Base-by-base conservation (phyloP, 2,797 vertebrate genomes). In the Erpetoichthys calabaricus region DNA sequence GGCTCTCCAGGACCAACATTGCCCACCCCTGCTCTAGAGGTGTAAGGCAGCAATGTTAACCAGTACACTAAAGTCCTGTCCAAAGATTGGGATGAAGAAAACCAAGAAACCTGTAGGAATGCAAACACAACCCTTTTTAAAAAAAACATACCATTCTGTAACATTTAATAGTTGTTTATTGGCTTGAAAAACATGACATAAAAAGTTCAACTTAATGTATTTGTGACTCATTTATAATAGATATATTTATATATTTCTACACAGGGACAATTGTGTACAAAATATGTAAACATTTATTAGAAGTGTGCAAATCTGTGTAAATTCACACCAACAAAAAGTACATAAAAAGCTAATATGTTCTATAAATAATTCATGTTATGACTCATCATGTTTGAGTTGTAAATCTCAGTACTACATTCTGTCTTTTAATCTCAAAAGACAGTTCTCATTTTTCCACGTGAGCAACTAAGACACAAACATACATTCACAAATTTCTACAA, bases 261-360 rank as follows among this genome's bases (percentile, higher is more conserved):
- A 49, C 47, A 49, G 47, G 47, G n/a, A 49, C 47, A 49, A 49
- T 49, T 7, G 47, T 49, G 47, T 49, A 49, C 47, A 49, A 49
- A 7, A 49, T 49, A 3, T 49, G 47, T 49, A 49, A 49, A 4
- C 47, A 49, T 49, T 49, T 49, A 4, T 5, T 49, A 49, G 47
- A 49, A 49, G 47, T 49, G 47, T 49, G 47, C 47, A 49, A 49
- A 49, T 49, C 47, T 49, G 47, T 49, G 47, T 7, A 49, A 49
- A 49, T 7, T 49, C 47, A 49, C 47, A 49, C n/a, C n/a, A 49
- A 49, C 47, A 49, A 49, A 49, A 49, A 49, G n/a, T 49, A 49
- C 47, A 49, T 49, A n/a, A 49, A 49, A 49, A 49, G 7, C 7
- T 49, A 49, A 49, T 49, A 49, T n/a, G n/a, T 7, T 7, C 7